Conservation (phyloP, 1,140 invertebrate genomes). For the Drosophila baimaii region DNA sequence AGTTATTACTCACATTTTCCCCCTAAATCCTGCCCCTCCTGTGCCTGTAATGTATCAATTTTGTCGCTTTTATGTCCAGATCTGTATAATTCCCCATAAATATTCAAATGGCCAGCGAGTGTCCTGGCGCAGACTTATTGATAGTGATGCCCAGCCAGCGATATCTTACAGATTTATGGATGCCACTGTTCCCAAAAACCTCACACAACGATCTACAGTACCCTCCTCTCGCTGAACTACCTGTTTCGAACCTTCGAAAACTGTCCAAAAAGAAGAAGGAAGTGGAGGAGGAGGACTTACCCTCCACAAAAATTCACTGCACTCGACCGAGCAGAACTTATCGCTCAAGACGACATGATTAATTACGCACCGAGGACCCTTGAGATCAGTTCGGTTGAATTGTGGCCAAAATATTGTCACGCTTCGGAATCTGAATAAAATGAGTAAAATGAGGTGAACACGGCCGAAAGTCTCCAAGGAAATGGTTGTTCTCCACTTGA, state of each 20-base stretch:
- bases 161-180: constrained; percentile 71
- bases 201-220: constrained; percentile 40
- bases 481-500: constrained; percentile 57
- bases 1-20: neutral
- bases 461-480: constrained; percentile 62
- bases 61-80: constrained; percentile 70
- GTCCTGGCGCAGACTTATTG: constrained; percentile 38
- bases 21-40: neutral
- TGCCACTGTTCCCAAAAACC: constrained; percentile 17
- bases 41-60: constrained; percentile 65
- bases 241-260: constrained; percentile 25
- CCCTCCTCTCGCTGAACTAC: constrained; percentile 24
- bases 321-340: constrained; percentile 52
- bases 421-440: constrained; percentile 58
- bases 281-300: constrained; percentile 8
- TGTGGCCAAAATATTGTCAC: constrained; percentile 82
- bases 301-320: constrained; percentile 32
- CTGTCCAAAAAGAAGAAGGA: neutral
- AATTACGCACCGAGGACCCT: constrained; percentile 50
- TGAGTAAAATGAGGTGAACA: constrained; percentile 30
- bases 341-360: constrained; percentile 50
- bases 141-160: constrained; percentile 54
- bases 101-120: constrained; percentile 59
- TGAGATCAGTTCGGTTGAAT: constrained; percentile 62
- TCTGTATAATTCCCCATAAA: constrained; percentile 51